Conservation (phyloP, 2,888 invertebrate genomes). For the Sipha maydis region DNA sequence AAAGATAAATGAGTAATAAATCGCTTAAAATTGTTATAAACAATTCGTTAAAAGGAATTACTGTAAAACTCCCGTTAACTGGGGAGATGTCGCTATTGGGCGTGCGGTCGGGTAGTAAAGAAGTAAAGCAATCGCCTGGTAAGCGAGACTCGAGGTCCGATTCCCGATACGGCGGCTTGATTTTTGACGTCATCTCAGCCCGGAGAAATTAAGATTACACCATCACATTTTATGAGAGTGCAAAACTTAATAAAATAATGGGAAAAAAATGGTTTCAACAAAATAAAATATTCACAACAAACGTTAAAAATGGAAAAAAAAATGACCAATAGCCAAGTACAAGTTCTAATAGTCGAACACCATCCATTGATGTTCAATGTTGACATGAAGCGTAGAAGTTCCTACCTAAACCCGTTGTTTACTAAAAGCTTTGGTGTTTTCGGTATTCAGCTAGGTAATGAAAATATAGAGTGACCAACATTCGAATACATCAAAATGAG, state of each 20-base stretch:
- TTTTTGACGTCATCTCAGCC: too few relatives aligned
- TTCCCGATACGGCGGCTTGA: too few relatives aligned
- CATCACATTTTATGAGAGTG: too few relatives aligned
- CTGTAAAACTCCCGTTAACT: too few relatives aligned
- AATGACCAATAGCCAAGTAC: not conserved
- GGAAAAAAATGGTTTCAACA: not conserved
- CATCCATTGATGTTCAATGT: not conserved
- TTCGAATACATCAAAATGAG: not conserved
- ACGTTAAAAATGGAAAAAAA: not conserved
- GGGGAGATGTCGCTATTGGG: too few relatives aligned
- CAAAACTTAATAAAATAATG: not conserved
- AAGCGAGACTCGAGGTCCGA: too few relatives aligned
- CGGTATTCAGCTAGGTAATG: not conserved
- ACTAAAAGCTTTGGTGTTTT: slow-evolving; percentile 27
- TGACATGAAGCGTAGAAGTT: too few relatives aligned
- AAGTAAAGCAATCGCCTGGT: too few relatives aligned
- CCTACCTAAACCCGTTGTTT: slow-evolving; percentile 29
- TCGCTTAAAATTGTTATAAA: not conserved
- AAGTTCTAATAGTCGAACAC: not conserved
- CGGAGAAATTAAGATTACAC: too few relatives aligned
- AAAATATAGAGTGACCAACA: slow-evolving; percentile 43
- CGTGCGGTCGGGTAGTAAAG: too few relatives aligned
- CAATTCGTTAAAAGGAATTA: too few relatives aligned
- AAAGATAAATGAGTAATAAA: too few relatives aligned
- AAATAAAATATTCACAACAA: slow-evolving; percentile 19